Evolutionary conservation across 2,888 invertebrate genomes (phyloP).

Genomic region (Macrosoma leucophasiata): DNA sequence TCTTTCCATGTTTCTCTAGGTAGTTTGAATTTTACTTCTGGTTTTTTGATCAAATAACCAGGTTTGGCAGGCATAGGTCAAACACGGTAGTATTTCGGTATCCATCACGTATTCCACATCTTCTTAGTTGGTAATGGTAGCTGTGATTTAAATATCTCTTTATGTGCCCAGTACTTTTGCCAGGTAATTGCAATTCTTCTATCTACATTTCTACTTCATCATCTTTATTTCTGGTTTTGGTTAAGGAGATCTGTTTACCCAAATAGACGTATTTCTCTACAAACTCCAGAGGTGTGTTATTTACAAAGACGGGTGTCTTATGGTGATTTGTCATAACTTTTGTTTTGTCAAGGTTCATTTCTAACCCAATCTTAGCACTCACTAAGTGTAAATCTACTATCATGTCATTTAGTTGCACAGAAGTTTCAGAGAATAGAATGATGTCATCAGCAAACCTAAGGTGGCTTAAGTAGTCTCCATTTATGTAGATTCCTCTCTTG

Average conservation of each 20-base stretch:
- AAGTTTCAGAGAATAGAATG: too few relatives aligned
- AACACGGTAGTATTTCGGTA: too few relatives aligned
- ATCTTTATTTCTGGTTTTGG: too few relatives aligned
- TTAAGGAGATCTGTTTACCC: too few relatives aligned
- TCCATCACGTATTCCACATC: too few relatives aligned
- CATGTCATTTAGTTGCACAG: too few relatives aligned
- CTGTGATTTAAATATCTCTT: slow-evolving; percentile 14
- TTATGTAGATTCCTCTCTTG: neutral
- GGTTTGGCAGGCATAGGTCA: slow-evolving; percentile 7
- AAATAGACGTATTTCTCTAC: too few relatives aligned
- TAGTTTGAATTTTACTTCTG: slow-evolving; percentile 10
- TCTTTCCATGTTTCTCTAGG: slow-evolving; percentile 12
- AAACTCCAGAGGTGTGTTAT: slow-evolving; percentile 8
- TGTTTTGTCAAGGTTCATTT: slow-evolving; percentile 6
- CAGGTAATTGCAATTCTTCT: too few relatives aligned
- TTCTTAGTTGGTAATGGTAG: slow-evolving; percentile 1
- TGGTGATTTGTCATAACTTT: slow-evolving; percentile 10
- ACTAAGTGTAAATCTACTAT: too few relatives aligned
- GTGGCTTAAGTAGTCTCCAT: neutral
- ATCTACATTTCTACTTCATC: too few relatives aligned
- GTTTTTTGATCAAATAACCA: slow-evolving; percentile 13
- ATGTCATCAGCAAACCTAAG: too few relatives aligned
- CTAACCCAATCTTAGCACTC: neutral
- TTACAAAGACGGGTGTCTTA: slow-evolving; percentile 3
- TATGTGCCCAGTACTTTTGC: slow-evolving; percentile 12